Base-by-base conservation (phyloP, 2,797 vertebrate genomes). In the Gadopsis bispinosus region DNA sequence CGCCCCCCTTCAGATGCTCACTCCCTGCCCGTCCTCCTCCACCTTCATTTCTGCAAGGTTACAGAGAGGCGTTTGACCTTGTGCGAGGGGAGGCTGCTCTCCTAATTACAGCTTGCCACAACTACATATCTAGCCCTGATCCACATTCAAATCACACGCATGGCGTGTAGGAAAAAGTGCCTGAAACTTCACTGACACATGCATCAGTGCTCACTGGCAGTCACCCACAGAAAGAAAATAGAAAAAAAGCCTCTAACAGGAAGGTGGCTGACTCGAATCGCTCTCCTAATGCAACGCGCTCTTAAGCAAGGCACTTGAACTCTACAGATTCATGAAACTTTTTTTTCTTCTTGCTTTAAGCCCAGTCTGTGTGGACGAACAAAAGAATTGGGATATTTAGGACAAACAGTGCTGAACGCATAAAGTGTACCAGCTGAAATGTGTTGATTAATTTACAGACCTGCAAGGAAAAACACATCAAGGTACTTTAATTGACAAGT, bases 401-500 rank as follows among this genome's bases (percentile, higher is more conserved):
- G 35, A 67, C 35, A 71, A 75, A 74, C 59, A 39, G 35, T 51
- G 41, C 55, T 9, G 37, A 69, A 71, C 48, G 69, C 35, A 66
- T 61, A 68, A 79, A 83, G 67, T 50, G 74, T 60, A 78, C n/a
- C 41, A 58, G 77, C 67, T 50, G 55, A 66, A 45, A 69, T 31
- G 67, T 37, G 7, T 11, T 58, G 76, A 77, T 72, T 22, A 3
- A 87, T 69, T 39, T 31, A 22, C 51, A 61, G 53, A 71, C 48
- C 69, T 74, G 71, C 3, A 33, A 64, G 75, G 20, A 70, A 81
- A 69, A 80, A 68, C 65, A 64, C 64, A 64, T 81, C 80, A 56
- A 94, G 89, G n/a, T 70, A 22, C 79, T 70, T 43, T 90, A 89
- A 93, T 85, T 91, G 91, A 92, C 89, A 91, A 41, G 82, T 2